A percentile compares a stretch with the other conserved stretches of the same genome.
phyloP scores from a whole-genome alignment of 2,888 invertebrate genomes.

The Ceratothoa steindachneri region DNA sequence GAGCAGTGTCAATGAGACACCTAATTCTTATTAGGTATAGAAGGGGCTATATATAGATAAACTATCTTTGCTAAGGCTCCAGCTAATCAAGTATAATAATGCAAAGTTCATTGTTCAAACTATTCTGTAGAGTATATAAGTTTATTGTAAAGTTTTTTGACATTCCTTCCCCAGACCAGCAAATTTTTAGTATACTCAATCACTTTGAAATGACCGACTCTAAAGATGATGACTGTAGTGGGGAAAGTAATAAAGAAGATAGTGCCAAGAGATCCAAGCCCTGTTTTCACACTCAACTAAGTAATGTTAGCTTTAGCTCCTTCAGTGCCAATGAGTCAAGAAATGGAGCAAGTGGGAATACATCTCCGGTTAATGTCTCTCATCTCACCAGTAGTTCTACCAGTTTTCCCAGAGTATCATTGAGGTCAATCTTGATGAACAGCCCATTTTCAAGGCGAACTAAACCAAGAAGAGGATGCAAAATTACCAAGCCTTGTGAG shows the following conservation, averaged over 20 bases:
- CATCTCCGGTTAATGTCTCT: background rate
- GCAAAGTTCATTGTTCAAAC: background rate
- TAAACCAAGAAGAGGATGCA: conserved; percentile 34
- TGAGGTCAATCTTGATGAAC: conserved; percentile 40
- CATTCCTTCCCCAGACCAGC: background rate
- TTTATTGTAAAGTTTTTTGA: background rate
- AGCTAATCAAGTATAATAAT: too few species aligned
- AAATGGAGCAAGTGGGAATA: background rate
- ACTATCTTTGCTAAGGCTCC: too few species aligned
- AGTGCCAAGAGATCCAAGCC: background rate
- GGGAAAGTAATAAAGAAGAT: background rate
- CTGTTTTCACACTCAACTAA: background rate
- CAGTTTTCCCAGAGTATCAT: conserved; percentile 39
- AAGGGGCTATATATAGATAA: too few species aligned
- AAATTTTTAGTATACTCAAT: background rate
- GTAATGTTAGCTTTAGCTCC: background rate
- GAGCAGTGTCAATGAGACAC: too few species aligned
- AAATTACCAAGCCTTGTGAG: background rate
- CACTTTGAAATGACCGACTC: background rate
- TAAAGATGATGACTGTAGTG: background rate
- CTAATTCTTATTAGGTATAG: too few species aligned
- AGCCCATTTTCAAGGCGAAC: conserved; percentile 40
- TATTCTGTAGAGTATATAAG: background rate
- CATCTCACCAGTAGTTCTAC: conserved; percentile 8
- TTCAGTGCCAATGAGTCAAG: background rate